Conservation (phyloP, 1,140 invertebrate species). For the Bombus impatiens region DNA sequence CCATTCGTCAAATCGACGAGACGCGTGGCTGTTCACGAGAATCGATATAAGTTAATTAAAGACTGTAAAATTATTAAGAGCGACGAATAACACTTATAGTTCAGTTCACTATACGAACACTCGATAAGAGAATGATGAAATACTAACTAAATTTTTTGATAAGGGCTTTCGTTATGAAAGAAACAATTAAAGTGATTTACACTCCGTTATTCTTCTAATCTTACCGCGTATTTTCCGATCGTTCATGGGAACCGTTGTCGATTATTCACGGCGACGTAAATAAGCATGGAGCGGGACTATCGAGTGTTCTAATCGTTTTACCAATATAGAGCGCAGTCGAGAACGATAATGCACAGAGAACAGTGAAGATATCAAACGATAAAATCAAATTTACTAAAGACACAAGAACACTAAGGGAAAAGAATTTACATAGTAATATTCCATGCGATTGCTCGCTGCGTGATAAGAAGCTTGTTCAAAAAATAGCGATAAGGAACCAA, state of each 20-base stretch:
- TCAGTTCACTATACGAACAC: background rate
- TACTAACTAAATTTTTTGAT: background rate
- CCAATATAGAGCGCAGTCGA: background rate
- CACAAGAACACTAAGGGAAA: background rate
- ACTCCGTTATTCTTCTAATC: background rate
- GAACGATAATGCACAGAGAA: background rate
- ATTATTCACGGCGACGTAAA: background rate
- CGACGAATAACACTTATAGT: background rate
- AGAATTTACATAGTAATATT: slow-evolving; percentile 49
- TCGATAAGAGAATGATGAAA: slow-evolving; percentile 16
- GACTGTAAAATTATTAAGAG: slow-evolving; percentile 32
- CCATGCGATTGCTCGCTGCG: slow-evolving; percentile 27
- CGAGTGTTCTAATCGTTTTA: background rate
- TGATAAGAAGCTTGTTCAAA: slow-evolving; percentile 29
- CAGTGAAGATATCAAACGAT: slow-evolving; percentile 3
- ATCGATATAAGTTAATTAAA: slow-evolving; percentile 39
- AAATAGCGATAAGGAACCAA: slow-evolving; percentile 24
- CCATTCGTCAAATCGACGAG: slow-evolving; percentile 32
- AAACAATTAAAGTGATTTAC: slow-evolving; percentile 2
- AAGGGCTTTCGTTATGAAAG: background rate
- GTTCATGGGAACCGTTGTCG: background rate
- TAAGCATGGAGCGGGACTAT: background rate
- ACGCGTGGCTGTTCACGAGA: slow-evolving; percentile 28
- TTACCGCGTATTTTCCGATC: background rate
- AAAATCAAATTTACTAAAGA: slow-evolving; percentile 25